Base-by-base conservation (phyloP, 2,888 invertebrate genomes). In the Noctua janthina region DNA sequence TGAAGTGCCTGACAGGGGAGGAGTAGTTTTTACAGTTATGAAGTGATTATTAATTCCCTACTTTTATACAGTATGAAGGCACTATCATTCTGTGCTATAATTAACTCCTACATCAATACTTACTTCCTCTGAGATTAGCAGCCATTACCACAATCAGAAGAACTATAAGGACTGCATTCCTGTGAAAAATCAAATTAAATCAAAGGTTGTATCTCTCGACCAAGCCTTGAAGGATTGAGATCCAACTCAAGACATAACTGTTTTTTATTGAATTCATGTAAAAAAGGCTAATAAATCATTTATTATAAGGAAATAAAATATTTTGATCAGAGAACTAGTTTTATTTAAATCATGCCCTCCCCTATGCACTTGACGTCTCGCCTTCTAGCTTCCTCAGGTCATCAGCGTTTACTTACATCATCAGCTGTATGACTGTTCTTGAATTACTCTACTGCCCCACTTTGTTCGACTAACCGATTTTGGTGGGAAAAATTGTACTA, bases 1-100 rank as follows among this genome's bases (percentile, higher is more conserved):
- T 92, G 97, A 97, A n/a, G 97, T 97, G 78, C 96, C 97, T 20
- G 97, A 97, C 69, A 96, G 95, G 92, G 96, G 96, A 6, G 97
- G 97, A 15, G 97, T 97, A 2, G 93, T 97, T 68, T 97, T 96
- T 85, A 97, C 96, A 68, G 94, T 97, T 46, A 94, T 95, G 94
- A 96, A 96, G 88, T 96, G 90, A 93, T n/a, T 51, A 51, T 39
- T 64, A 51, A 64, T 13, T 51, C 11, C 6, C 69, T 8, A 17
- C 8, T 29, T 64, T 62, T 62, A 66, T 6, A 49, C 29, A 64
- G 1, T 11, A 46, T 15, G 68, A n/a, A 66, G 66, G 10, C 20
- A 46, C 15, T 68, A 15, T 43, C 1, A 68, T 6, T n/a, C 2
- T n/a, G n/a, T 15, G 8, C n/a, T 35, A 35, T 35, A 62, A 2